A percentile compares a stretch with the other conserved stretches of the same genome.
These are phyloP conservation scores for Bettongia penicillata DNA, from an alignment of 2,113 vertebrate genomes.

Conservation along the genomic window DNA sequence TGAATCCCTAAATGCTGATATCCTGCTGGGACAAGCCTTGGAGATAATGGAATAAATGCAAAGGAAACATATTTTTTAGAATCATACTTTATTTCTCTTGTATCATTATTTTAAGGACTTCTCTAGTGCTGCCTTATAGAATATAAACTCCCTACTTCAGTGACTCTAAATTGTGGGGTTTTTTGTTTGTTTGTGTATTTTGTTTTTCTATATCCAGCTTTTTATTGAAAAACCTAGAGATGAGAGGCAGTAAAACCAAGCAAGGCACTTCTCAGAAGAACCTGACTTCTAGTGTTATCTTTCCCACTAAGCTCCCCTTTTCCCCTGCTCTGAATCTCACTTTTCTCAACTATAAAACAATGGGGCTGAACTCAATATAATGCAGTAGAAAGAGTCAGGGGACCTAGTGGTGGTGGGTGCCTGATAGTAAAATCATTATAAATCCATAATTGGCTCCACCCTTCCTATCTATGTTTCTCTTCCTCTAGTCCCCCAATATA, in stretches of 20 bases:
- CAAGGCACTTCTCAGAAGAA: not conserved
- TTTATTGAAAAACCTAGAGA: not conserved
- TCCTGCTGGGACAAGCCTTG: not conserved
- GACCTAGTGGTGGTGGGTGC: not conserved
- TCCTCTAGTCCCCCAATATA: not conserved
- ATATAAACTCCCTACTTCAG: not conserved
- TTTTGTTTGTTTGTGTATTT: not conserved
- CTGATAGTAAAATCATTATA: not conserved
- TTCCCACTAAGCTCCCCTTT: not conserved
- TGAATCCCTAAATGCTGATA: not conserved
- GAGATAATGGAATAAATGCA: not conserved
- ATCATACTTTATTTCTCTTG: not conserved
- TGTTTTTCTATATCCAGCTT: not conserved
- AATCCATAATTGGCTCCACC: not conserved
- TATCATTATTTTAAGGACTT: not conserved
- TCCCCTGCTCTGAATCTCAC: not conserved
- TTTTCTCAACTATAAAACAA: not conserved
- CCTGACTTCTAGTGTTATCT: not conserved
- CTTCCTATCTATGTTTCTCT: not conserved
- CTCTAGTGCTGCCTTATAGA: not conserved
- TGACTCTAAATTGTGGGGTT: not conserved
- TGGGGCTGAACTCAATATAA: not conserved
- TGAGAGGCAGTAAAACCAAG: not conserved
- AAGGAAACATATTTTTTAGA: not conserved
- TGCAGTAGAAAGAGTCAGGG: not conserved